Evolutionary conservation across 2,888 invertebrate genomes (phyloP).

Genomic region (Tholera decimalis): DNA sequence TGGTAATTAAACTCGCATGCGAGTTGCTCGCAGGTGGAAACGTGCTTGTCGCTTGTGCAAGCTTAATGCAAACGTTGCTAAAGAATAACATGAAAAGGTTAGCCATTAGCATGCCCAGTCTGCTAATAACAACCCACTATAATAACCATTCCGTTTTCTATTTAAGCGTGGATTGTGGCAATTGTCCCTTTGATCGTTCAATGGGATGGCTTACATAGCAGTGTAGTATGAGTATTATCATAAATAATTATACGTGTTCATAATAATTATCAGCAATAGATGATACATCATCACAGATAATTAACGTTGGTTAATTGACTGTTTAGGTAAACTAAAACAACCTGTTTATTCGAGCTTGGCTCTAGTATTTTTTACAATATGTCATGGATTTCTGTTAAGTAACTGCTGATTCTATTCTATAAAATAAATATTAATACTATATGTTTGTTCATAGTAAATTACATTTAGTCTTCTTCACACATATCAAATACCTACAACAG

Average conservation of each 20-base stretch:
- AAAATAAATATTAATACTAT: no score
- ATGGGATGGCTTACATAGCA: constrained; percentile 6
- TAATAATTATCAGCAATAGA: constrained; percentile 2
- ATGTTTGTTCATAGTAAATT: no score
- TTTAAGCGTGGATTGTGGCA: constrained; percentile 22
- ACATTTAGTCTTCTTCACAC: no score
- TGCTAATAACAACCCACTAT: constrained; percentile 4
- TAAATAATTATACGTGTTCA: constrained; percentile 24
- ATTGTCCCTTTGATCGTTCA: constrained; percentile 8
- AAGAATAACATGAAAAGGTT: neutral
- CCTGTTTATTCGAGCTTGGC: no score
- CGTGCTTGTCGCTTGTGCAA: no score
- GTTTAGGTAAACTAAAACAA: no score
- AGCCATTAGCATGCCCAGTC: neutral
- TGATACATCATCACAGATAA: no score
- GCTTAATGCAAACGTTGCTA: neutral
- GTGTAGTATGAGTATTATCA: neutral
- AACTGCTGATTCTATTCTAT: no score
- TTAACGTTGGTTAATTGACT: no score
- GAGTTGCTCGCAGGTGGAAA: neutral
- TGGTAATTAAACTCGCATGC: neutral
- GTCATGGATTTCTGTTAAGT: no score
- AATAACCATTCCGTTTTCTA: constrained; percentile 19
- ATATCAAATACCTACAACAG: no score
- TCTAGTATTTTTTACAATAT: no score